Base-by-base conservation (phyloP, 2,113 vertebrate species). In the Seriola dumerili region DNA sequence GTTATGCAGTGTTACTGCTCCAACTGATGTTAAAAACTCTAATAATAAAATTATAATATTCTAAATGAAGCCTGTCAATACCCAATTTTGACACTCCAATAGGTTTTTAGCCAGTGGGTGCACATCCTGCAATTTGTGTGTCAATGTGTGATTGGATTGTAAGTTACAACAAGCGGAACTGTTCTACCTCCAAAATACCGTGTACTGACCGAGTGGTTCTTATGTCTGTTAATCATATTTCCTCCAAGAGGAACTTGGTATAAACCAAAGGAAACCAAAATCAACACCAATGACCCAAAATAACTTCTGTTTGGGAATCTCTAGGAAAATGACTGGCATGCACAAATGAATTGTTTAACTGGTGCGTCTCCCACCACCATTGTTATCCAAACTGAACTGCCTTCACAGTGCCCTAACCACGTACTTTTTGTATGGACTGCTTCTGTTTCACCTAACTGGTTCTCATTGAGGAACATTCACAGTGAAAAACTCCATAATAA, bases 181-280 rank as follows among this genome's bases (percentile, higher is more conserved):
- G 19, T 52, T 64, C 48, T 12, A 34, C 42, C 50, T 79, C 54
- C 42, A 70, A 61, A 52, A 69, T 42, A 19, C 36, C 40, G 5
- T 42, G 69, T 25, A 19, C 29, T 54, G 36, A 72, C 14, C 42
- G 38, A 23, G 61, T 12, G 13, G 16, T 65, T 67, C 50, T 57
- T 66, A 19, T 57, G 67, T 74, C 76, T 68, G 55, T 14, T 9
- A 74, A 80, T 78, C 74, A 34, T 42, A 70, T 54, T 88, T 88
- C 77, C 72, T 74, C 42, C 52, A 5, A 54, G 71, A 75, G 44
- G 34, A 52, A 83, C 75, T 83, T 78, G 85, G 77, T 80, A 16
- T 89, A 90, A 87, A 91, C 87, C 50, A 11, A 65, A 73, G 71
- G 74, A 89, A 86, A 88, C 74, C 87, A 86, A 89, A 90, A 81